A percentile compares a stretch with the other conserved stretches of the same genome.
Conservation (phyloP, 64 coral and sea anemone species). For the Astreopora myriophthalma region DNA sequence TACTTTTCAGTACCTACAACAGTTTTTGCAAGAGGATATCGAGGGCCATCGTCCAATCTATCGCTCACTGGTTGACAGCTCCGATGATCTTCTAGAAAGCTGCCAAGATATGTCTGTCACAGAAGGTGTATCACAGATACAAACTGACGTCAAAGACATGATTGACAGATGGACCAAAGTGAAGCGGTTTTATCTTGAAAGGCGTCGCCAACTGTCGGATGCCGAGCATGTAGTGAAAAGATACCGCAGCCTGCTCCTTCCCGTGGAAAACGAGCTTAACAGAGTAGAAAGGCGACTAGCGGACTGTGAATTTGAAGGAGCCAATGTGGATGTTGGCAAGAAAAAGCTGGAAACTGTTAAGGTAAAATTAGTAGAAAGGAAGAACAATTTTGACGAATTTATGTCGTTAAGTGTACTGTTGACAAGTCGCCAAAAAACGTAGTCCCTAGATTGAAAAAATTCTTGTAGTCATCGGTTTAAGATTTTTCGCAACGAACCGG, state of each 20-base stretch:
- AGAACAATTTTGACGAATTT: background rate
- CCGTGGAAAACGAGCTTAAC: conserved; percentile 77
- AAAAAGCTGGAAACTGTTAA: conserved; percentile 59
- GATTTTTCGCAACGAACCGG: too few relatives aligned
- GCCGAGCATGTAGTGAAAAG: conserved; percentile 88
- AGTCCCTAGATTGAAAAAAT: too few relatives aligned
- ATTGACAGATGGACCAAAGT: conserved; percentile 84
- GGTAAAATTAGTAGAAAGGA: background rate
- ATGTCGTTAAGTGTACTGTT: background rate
- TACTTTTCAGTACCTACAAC: conserved; percentile 72
- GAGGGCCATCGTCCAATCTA: conserved; percentile 91
- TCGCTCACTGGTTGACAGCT: conserved; percentile 73
- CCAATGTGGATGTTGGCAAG: conserved; percentile 65
- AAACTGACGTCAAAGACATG: conserved; percentile 74
- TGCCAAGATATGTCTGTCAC: conserved; percentile 78
- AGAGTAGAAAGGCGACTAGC: conserved; percentile 65
- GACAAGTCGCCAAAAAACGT: too few relatives aligned
- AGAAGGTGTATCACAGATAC: conserved; percentile 74
- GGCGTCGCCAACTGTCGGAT: conserved; percentile 65
- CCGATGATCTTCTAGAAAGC: conserved; percentile 67
- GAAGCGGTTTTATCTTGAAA: conserved; percentile 77
- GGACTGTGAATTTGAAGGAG: conserved; percentile 84
- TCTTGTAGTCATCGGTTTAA: too few relatives aligned
- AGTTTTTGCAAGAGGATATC: conserved; percentile 95
- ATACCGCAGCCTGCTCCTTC: conserved; percentile 72